Evolutionary conservation across 2,113 vertebrate species (phyloP).

Genomic region (Neolamprologus longior): DNA sequence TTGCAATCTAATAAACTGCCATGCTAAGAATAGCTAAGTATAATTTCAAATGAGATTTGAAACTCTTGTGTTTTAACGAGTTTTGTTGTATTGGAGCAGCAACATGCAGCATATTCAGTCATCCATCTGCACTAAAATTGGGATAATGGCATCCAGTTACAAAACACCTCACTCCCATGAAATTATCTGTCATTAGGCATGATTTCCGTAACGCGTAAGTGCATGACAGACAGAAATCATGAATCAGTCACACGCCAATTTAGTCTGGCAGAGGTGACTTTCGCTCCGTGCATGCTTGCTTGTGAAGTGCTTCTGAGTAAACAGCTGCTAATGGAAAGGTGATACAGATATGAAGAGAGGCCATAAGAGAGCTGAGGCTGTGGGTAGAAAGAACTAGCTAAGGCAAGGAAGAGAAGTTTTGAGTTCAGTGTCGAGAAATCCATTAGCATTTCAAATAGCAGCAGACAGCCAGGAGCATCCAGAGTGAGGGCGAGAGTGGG

Average conservation of each 20-base stretch:
- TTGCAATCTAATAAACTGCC: not conserved
- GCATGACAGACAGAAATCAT: not conserved
- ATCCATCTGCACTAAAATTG: not conserved
- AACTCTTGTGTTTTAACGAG: not conserved
- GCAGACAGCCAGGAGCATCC: constrained; percentile 28
- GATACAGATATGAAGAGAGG: not conserved
- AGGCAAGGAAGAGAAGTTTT: constrained; percentile 1
- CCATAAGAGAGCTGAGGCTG: not conserved
- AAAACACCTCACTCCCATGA: not conserved
- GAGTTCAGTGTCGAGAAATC: not conserved
- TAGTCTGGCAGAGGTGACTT: not conserved
- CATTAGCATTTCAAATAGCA: constrained; percentile 58
- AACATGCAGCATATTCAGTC: not conserved
- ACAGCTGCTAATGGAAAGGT: not conserved
- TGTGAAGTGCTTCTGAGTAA: not conserved
- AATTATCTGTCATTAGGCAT: not conserved
- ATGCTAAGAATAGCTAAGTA: not conserved
- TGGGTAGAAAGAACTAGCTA: not conserved
- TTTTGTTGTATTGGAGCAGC: not conserved
- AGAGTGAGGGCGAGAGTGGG: constrained; percentile 44
- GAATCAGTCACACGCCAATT: not conserved
- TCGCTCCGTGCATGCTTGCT: not conserved
- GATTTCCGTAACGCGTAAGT: not conserved
- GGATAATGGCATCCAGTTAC: not conserved
- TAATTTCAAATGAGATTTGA: not conserved